Evolutionary conservation across 2,113 vertebrate species (phyloP).

Genomic region (Elephantulus edwardii): DNA sequence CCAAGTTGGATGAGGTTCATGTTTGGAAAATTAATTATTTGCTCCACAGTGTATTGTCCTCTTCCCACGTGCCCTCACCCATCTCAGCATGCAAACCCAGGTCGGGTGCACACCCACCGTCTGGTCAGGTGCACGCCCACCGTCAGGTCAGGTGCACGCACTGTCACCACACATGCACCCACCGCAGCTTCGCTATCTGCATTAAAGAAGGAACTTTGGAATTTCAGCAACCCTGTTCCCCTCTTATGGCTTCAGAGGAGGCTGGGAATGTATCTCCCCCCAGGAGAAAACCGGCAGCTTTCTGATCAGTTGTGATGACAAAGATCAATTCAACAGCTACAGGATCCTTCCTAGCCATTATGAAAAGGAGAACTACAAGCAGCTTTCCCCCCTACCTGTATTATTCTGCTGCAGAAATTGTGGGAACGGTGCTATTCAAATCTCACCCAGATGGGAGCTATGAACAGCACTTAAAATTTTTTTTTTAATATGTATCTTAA

Average conservation of each 20-base stretch:
- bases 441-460: background rate
- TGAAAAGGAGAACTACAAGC: background rate
- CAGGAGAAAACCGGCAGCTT: background rate
- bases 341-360: background rate
- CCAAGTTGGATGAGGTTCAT: background rate
- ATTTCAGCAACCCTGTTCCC: background rate
- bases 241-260: background rate
- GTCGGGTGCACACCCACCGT: background rate
- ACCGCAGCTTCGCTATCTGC: background rate
- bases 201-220: background rate
- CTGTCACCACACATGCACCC: background rate
- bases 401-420: conserved; percentile 13
- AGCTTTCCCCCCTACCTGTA: background rate
- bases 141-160: background rate
- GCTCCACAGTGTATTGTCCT: background rate
- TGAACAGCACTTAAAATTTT: conserved; percentile 32
- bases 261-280: background rate
- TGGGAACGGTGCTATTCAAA: background rate
- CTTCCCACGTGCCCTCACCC: background rate
- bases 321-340: background rate
- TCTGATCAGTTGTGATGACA: background rate
- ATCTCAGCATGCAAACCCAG: background rate
- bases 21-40: background rate
- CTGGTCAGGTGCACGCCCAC: background rate
- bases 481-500: background rate